Evolutionary conservation across 2,888 invertebrate genomes (phyloP), one percentile per base, ranked within the genome.

Genomic region (Isotomurus palustris): DNA sequence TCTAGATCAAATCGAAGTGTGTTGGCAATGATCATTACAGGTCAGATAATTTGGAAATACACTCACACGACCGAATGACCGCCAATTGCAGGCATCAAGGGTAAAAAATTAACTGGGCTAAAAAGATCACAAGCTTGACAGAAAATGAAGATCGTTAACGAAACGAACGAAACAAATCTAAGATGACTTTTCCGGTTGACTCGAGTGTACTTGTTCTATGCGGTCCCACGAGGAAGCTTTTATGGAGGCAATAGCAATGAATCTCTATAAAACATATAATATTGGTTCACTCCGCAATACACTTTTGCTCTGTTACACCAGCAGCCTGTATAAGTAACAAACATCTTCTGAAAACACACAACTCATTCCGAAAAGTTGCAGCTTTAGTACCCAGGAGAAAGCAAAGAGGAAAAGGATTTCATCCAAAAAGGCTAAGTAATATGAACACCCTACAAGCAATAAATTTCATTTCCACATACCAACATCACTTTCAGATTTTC

Each of bases 401-500:
- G 60, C 48, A 49, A 35, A 38, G 21, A 28, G 36, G 50, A 36
- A 50, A 50, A 50, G 40, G 50, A 24, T n/a, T 17, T 28, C 22
- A 12, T 17, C 8, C n/a, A 44, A 28, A 47, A 38, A 50, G 40
- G 6, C 38, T 24, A 43, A 36, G 38, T 50, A 49, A 49, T 49
- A 49, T 32, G 50, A 50, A 50, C 38, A 50, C 36, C 40, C 38
- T 50, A 50, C 50, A 50, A 50, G 57, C 44, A 52, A 62, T 62
- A 62, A 62, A 62, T 62, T 62, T 58, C 58, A 62, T 55, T 62
- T 53, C 49, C 55, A 58, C 60, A 50, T 48, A 58, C 48, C 61
- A 62, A 56, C 58, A 62, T 62, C 62, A 62, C 49, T 58, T 58
- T 56, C 62, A 62, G 62, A 62, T 62, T 62, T 62, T 58, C 61